These are phyloP conservation scores for Eristalis tenax DNA, from an alignment of 2,888 invertebrate genomes.

Conservation along the genomic window DNA sequence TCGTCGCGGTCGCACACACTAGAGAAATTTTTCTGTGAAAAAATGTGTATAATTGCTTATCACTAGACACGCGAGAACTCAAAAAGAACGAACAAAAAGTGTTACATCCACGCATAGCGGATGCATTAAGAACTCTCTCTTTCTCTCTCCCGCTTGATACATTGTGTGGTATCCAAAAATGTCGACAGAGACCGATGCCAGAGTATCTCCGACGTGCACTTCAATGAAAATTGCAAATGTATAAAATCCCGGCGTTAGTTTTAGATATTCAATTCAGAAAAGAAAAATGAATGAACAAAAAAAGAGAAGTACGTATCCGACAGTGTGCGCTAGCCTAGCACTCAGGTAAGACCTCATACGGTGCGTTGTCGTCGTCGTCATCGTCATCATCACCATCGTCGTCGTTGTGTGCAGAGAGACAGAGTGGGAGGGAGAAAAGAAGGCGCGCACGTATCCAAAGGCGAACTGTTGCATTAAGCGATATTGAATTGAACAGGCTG, in stretches of 20 bases:
- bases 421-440: constrained; percentile 3
- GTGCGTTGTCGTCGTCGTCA: not conserved
- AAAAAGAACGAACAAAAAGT: not conserved
- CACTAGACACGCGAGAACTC: constrained; percentile 21
- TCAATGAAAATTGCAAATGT: not conserved
- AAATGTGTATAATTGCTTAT: constrained; percentile 57
- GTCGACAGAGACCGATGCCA: not conserved
- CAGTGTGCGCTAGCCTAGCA: not conserved
- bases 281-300: not conserved
- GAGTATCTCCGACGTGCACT: not conserved
- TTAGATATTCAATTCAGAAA: not conserved
- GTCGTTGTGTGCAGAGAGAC: not conserved
- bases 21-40: not conserved
- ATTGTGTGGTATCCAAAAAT: constrained; percentile 50
- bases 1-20: not conserved
- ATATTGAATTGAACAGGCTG: constrained; percentile 41
- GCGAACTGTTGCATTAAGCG: constrained; percentile 40
- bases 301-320: not conserved
- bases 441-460: constrained; percentile 42
- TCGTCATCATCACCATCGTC: not conserved
- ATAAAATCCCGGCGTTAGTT: not conserved
- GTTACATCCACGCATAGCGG: constrained; percentile 52
- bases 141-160: not conserved
- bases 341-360: not conserved
- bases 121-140: not conserved